These are phyloP conservation scores for Diarsia dahlii DNA, from an alignment of 2,888 invertebrate genomes.

Conservation along the genomic window DNA sequence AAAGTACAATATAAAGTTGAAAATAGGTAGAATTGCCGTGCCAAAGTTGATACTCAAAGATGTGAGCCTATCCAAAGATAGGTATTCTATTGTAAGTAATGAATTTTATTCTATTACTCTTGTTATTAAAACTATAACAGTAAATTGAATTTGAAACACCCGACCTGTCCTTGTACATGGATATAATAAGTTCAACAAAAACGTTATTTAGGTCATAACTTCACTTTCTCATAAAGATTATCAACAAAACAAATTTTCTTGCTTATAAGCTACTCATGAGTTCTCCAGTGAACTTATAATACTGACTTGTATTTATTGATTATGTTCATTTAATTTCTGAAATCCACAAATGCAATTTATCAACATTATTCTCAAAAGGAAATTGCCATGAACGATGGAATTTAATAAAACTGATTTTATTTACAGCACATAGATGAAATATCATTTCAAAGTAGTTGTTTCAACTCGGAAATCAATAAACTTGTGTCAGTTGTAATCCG, in stretches of 20 bases:
- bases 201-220: neutral
- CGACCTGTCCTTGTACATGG: neutral
- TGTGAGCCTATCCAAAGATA: conserved; percentile 95
- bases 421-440: conserved; percentile 96
- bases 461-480: conserved; percentile 97
- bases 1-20: conserved; percentile 94
- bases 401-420: conserved; percentile 10
- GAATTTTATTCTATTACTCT: neutral
- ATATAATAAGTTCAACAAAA: neutral
- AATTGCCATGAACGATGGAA: neutral
- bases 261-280: neutral
- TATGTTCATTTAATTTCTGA: neutral
- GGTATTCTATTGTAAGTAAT: conserved; percentile 93
- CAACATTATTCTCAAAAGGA: neutral
- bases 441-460: conserved; percentile 96
- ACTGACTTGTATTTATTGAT: neutral
- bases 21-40: conserved; percentile 95
- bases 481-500: conserved; percentile 95
- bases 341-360: neutral
- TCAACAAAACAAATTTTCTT: neutral
- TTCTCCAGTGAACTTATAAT: neutral
- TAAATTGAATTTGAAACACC: neutral
- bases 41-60: conserved; percentile 95
- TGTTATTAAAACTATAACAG: neutral
- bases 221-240: neutral